Percentiles rank a stretch among this genome's conserved stretches.
These are phyloP conservation scores for Pituophis catenifer DNA, from an alignment of 2,113 vertebrate genomes.

Conservation along the genomic window DNA sequence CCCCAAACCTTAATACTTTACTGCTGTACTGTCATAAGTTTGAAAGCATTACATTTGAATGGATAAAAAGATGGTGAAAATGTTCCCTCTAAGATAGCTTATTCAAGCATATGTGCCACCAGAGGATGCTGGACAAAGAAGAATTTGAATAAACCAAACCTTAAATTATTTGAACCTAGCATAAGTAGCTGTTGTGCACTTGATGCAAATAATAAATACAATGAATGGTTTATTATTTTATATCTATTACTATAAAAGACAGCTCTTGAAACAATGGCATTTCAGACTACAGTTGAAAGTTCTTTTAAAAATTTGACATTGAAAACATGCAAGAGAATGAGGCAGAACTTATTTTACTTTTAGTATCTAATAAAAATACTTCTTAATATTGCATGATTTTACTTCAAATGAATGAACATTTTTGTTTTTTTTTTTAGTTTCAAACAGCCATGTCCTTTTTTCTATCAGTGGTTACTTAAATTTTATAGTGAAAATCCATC, in stretches of 20 bases:
- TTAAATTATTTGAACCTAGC: neutral
- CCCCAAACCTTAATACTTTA: neutral
- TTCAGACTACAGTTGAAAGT: neutral
- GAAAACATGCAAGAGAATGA: constrained; percentile 20
- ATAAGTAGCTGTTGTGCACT: neutral
- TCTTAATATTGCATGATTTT: neutral
- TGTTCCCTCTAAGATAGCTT: neutral
- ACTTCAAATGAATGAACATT: constrained; percentile 30
- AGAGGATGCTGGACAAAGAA: neutral
- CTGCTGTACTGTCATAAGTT: neutral
- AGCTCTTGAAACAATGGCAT: neutral
- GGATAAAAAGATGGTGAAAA: neutral
- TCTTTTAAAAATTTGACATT: constrained; percentile 15
- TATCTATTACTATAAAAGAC: neutral
- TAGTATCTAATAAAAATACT: constrained; percentile 32
- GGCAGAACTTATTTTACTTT: constrained; percentile 24
- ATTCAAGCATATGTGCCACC: neutral
- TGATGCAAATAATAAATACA: neutral
- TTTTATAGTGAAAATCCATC: neutral
- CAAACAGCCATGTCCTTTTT: neutral
- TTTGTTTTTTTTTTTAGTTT: constrained; percentile 5
- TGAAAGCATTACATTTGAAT: neutral
- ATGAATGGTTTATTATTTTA: neutral
- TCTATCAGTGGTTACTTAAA: neutral
- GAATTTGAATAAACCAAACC: neutral